Evolutionary conservation across 2,113 vertebrate genomes (phyloP).

Genomic region (Corythornis madagascariensis): DNA sequence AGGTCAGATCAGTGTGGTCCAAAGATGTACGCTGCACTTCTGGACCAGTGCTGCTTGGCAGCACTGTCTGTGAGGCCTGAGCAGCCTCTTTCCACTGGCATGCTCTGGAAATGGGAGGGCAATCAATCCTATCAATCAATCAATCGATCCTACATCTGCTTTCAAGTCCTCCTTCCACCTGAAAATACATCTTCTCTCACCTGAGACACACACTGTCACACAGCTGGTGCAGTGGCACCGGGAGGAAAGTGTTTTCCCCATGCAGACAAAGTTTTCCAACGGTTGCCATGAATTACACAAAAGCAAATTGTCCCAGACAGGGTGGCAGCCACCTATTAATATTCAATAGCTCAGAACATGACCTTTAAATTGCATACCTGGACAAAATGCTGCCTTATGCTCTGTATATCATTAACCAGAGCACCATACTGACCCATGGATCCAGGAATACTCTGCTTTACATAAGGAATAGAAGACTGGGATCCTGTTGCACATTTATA

Average conservation of each 20-base stretch:
- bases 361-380: background rate
- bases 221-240: constrained; percentile 20
- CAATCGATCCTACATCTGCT: background rate
- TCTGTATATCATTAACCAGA: background rate
- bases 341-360: background rate
- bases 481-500: background rate
- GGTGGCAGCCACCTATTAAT: background rate
- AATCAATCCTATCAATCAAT: background rate
- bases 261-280: constrained; percentile 10
- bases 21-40: background rate
- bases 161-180: constrained; percentile 52
- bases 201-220: background rate
- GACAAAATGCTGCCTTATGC: background rate
- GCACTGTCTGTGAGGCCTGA: background rate
- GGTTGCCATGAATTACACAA: background rate
- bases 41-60: background rate
- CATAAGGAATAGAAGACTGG: rapidly evolving
- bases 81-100: background rate
- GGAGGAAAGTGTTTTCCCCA: background rate
- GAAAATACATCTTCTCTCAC: constrained; percentile 11
- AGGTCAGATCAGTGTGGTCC: background rate
- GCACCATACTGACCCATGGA: background rate
- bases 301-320: background rate
- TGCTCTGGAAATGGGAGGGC: background rate
- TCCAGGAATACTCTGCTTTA: background rate